phyloP scores from a whole-genome alignment of 1,140 invertebrate genomes.

The Neocloeon triangulifer region DNA sequence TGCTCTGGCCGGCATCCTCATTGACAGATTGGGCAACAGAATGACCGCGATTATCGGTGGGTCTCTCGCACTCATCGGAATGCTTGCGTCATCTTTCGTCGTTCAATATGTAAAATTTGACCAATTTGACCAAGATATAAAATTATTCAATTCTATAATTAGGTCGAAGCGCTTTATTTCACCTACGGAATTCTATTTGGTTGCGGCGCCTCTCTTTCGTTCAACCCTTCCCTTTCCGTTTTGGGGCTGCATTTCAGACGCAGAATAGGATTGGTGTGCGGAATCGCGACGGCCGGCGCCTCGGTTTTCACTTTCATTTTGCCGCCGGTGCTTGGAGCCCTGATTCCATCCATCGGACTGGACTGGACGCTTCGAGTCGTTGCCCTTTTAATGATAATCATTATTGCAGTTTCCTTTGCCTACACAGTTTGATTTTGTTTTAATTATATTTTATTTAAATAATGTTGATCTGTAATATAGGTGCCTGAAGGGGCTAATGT shows the following conservation, averaged over 20 bases:
- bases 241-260: slow-evolving; percentile 78
- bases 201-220: slow-evolving; percentile 64
- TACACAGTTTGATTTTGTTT: too few relatives aligned
- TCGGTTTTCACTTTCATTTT: slow-evolving; percentile 68
- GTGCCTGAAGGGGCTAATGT: slow-evolving; percentile 38
- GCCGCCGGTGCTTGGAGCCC: slow-evolving; percentile 40
- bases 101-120: slow-evolving; percentile 30
- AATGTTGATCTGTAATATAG: too few relatives aligned
- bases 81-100: slow-evolving; percentile 61
- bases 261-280: slow-evolving; percentile 66
- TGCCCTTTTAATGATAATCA: slow-evolving; percentile 38
- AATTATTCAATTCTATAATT: too few relatives aligned
- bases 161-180: slow-evolving; percentile 48
- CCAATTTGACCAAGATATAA: too few relatives aligned
- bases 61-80: slow-evolving; percentile 43
- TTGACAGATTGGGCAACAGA: slow-evolving; percentile 62
- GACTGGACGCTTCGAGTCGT: slow-evolving; percentile 38
- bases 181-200: slow-evolving; percentile 80
- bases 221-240: slow-evolving; percentile 75
- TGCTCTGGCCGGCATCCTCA: slow-evolving; percentile 63
- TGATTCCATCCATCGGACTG: slow-evolving; percentile 38
- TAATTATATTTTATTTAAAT: too few relatives aligned
- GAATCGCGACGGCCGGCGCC: slow-evolving; percentile 74
- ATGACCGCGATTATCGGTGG: slow-evolving; percentile 65
- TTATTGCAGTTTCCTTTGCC: slow-evolving; percentile 53